These are phyloP conservation scores for Caenorhabditis inopinata DNA, from an alignment of 1,140 invertebrate species.

Conservation along the genomic window DNA sequence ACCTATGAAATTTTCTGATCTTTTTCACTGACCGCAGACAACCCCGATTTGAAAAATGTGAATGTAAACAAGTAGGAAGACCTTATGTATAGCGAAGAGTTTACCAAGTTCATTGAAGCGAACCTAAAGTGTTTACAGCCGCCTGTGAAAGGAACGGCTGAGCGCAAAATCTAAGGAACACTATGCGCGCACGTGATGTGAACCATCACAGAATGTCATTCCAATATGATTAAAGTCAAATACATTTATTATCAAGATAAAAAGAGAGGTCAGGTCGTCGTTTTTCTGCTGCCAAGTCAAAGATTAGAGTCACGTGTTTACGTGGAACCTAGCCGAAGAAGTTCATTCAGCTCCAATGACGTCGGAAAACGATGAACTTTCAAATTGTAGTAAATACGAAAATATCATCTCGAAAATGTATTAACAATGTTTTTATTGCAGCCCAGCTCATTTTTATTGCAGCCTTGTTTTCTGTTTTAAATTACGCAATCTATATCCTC, in stretches of 20 bases:
- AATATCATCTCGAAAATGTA: not conserved
- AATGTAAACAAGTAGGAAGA: not conserved
- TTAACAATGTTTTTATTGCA: no score
- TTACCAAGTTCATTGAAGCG: conserved; percentile 24
- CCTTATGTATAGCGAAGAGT: not conserved
- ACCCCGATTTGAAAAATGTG: not conserved
- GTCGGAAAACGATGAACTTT: not conserved
- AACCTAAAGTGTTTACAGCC: conserved; percentile 18
- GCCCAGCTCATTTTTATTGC: no score
- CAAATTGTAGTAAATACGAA: not conserved
- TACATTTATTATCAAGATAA: conserved; percentile 12
- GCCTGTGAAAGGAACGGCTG: not conserved
- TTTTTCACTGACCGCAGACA: not conserved
- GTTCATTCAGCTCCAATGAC: not conserved
- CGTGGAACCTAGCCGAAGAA: not conserved
- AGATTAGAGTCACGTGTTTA: conserved; percentile 11
- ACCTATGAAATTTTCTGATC: no score
- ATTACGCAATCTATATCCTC: no score
- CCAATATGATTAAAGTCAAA: not conserved
- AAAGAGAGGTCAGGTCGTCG: not conserved
- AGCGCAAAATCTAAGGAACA: not conserved
- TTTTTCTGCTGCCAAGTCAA: not conserved
- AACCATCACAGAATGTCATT: conserved; percentile 2
- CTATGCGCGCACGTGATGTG: not conserved
- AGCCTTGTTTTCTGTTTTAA: no score